Evolutionary conservation across 2,797 vertebrate genomes (phyloP), one percentile per base, ranked within the genome.

Genomic region (Tokudaia tokunoshimensis): DNA sequence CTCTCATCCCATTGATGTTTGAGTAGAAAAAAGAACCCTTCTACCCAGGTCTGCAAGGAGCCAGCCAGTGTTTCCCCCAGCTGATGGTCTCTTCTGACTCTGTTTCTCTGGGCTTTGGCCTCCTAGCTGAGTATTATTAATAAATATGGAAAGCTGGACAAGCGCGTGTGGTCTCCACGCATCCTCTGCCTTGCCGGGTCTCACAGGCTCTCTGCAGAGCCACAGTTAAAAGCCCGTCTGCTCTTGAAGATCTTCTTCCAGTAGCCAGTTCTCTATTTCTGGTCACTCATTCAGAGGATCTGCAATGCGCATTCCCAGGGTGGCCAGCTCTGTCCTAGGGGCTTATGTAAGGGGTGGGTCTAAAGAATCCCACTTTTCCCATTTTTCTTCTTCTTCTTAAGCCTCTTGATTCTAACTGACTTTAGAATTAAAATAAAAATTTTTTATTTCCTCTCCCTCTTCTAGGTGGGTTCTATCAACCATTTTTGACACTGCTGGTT

Each of bases 11-110:
- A 65, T 31, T 13, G 63, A 65, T 31, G 29, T 11, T 65, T 81
- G 19, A 63, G 76, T 89, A 76, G 2, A 89, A 29, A 81, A 97
- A 80, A 87, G 94, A 94, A 92, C 81, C 89, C 50, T 96, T 93
- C 89, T 80, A 80, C 70, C 79, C 11, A 72, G 76, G 95, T 93
- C 91, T 41, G 37, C 85, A 79, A 84, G 44, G 44, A 82, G 61
- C 44, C 63, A 65, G 74, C 22, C 67, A 61, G 61, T 81, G 65
- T 81, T 86, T 85, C n/a, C 3, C 72, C 79, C 31, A 31, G 86
- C 72, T 24, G 55, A 85, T 10, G 37, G 41, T 92, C 92, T 96
- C 90, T 84, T 63, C 61, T 1, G 1, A 11, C 13, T 88, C 87
- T 92, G 52, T 29, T 92, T 94, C 94, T 81, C 76, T 92, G 79